Conservation (phyloP, 2,797 vertebrate genomes). For the Streptopelia turtur region DNA sequence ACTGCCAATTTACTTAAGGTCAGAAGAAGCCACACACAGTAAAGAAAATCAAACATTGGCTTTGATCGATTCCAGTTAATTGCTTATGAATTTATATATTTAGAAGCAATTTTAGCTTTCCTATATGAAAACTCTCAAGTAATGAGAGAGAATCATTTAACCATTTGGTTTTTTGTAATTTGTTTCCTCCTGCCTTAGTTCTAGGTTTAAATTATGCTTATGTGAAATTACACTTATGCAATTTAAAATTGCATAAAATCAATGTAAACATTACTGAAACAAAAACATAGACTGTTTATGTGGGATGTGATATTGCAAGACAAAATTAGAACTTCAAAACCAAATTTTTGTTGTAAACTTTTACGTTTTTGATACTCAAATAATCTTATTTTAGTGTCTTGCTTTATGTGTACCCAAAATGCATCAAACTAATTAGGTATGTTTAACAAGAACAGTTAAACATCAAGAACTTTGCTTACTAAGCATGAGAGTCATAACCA, state of each 20-base stretch:
- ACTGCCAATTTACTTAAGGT: neutral
- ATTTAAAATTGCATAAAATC: neutral
- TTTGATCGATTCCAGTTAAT: neutral
- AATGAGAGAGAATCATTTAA: neutral
- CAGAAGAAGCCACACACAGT: neutral
- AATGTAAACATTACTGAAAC: neutral
- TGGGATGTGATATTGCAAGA: neutral
- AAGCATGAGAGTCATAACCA: neutral
- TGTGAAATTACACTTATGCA: neutral
- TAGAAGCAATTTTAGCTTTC: neutral
- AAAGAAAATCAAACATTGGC: neutral
- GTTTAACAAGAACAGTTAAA: neutral
- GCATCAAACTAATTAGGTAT: neutral
- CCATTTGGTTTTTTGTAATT: neutral
- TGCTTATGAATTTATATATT: neutral
- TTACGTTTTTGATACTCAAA: neutral
- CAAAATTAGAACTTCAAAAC: neutral
- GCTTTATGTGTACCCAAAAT: neutral
- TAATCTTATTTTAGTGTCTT: neutral
- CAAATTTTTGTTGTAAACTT: neutral
- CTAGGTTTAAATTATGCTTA: neutral
- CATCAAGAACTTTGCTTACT: neutral
- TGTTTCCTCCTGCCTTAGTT: neutral
- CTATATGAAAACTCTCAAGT: neutral
- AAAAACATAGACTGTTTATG: neutral